phyloP scores from a whole-genome alignment of 2,888 invertebrate species.

The Ferrisia virgata region DNA sequence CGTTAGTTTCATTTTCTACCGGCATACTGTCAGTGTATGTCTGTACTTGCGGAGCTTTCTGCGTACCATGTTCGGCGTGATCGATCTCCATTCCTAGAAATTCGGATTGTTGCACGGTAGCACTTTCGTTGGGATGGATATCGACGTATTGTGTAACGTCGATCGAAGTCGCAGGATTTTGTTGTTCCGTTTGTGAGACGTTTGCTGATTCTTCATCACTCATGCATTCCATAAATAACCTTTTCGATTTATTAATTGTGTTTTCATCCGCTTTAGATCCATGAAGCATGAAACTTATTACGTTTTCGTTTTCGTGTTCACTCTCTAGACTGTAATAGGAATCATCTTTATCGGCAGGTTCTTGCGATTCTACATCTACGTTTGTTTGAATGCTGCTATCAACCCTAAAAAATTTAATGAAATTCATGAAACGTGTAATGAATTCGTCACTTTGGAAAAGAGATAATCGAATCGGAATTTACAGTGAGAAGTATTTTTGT shows the following conservation, averaged over 20 bases:
- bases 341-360: not conserved
- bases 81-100: not conserved
- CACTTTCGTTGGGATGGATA: not conserved
- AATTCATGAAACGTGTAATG: too few relatives aligned
- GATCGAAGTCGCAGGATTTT: not conserved
- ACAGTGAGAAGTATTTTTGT: too few relatives aligned
- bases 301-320: not conserved
- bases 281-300: not conserved
- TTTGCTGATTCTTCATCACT: slow-evolving; percentile 19
- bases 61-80: not conserved
- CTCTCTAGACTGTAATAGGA: slow-evolving; percentile 40
- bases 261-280: not conserved
- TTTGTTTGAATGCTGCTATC: not conserved
- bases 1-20: not conserved
- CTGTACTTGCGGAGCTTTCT: not conserved
- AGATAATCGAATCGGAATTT: too few relatives aligned
- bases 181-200: not conserved
- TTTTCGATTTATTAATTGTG: not conserved
- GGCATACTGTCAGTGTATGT: not conserved
- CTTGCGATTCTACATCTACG: not conserved
- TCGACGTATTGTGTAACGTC: not conserved
- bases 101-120: not conserved
- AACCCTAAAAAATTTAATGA: not conserved
- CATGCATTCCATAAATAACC: slow-evolving; percentile 24
- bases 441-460: too few relatives aligned